Evolutionary conservation across 2,888 invertebrate genomes (phyloP), one percentile per base, ranked within the genome.

Genomic region (Anarsia innoxiella): DNA sequence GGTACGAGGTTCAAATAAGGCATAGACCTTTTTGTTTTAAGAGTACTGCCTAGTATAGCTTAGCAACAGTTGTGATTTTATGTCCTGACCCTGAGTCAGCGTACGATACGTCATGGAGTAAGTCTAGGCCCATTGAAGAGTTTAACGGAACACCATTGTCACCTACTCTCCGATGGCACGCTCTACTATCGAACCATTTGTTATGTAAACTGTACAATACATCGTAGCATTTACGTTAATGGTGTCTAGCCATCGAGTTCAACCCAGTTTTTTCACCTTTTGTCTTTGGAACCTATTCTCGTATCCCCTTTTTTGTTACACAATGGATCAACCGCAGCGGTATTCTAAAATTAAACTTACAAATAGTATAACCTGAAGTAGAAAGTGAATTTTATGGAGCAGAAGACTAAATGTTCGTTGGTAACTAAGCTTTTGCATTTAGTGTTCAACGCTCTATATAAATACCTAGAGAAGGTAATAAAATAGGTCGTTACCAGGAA

Each of bases 141-240:
- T 35, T 58, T 69, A 68, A 72, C 69, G 67, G 64, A 54, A 49
- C 50, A 48, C 49, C 45, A 57, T 71, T 70, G 65, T 69, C 43
- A 31, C 30, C 37, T 48, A 47, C 49, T 54, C 42, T 37, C 48
- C 50, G 55, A 55, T 47, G 48, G 53, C 49, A 54, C 54, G 64
- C 51, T 66, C 58, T 44, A 59, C 66, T 60, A 68, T 68, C 54
- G 45, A 46, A 49, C 55, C 62, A 67, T 73, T 75, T 74, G 70
- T 75, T 72, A 72, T 69, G 65, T 71, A 70, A 75, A 75, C 62
- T 51, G 51, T 56, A 73, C 68, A 70, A 75, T 66, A 59, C 55
- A 41, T 49, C 56, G 53, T 57, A 59, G 61, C 58, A 53, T 59
- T 59, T 54, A 60, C 51, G 59, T 51, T 62, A 66, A 69, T 66